A percentile compares a stretch with the other conserved stretches of the same genome.
These are phyloP conservation scores for Pocillopora verrucosa DNA, from an alignment of 64 coral and sea anemone species.

Conservation along the genomic window DNA sequence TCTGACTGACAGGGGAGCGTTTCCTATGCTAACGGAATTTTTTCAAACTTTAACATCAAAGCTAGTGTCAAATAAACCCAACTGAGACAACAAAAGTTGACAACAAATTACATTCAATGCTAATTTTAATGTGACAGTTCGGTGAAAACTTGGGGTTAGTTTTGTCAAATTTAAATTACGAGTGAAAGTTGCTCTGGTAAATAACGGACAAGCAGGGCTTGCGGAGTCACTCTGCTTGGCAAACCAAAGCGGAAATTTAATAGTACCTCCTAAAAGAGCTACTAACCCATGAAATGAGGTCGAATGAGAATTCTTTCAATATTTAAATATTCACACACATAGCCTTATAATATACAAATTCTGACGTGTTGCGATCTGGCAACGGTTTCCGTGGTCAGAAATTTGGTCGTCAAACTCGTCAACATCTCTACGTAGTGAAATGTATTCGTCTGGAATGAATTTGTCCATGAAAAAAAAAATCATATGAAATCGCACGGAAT, in stretches of 20 bases:
- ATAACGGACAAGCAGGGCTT: slow-evolving; percentile 50
- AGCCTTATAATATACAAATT: slow-evolving; percentile 74
- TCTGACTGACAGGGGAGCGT: not conserved
- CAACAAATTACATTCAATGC: slow-evolving; percentile 75
- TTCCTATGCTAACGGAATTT: slow-evolving; percentile 22
- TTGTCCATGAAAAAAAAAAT: not conserved
- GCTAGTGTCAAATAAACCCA: slow-evolving; percentile 63
- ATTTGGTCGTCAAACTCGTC: slow-evolving; percentile 44
- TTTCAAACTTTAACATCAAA: not conserved
- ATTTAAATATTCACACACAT: slow-evolving; percentile 85
- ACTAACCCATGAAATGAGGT: slow-evolving; percentile 84
- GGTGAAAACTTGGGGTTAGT: slow-evolving; percentile 86
- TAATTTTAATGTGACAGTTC: slow-evolving; percentile 95
- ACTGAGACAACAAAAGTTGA: slow-evolving; percentile 80
- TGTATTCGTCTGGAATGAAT: slow-evolving; percentile 31
- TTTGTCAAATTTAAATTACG: slow-evolving; percentile 96
- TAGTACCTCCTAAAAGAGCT: slow-evolving; percentile 40
- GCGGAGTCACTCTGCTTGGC: slow-evolving; percentile 37
- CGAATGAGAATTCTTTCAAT: slow-evolving; percentile 70
- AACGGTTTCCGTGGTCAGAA: slow-evolving; percentile 47
- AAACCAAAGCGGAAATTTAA: slow-evolving; percentile 36
- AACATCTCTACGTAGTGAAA: slow-evolving; percentile 28
- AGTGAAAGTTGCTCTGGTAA: slow-evolving; percentile 73
- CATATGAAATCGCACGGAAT: slow-evolving; percentile 19
- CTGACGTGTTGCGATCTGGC: slow-evolving; percentile 43